Percentiles rank a stretch among this genome's conserved stretches.
These are phyloP conservation scores for Indri indri DNA, from an alignment of 2,113 vertebrate genomes.

Conservation along the genomic window DNA sequence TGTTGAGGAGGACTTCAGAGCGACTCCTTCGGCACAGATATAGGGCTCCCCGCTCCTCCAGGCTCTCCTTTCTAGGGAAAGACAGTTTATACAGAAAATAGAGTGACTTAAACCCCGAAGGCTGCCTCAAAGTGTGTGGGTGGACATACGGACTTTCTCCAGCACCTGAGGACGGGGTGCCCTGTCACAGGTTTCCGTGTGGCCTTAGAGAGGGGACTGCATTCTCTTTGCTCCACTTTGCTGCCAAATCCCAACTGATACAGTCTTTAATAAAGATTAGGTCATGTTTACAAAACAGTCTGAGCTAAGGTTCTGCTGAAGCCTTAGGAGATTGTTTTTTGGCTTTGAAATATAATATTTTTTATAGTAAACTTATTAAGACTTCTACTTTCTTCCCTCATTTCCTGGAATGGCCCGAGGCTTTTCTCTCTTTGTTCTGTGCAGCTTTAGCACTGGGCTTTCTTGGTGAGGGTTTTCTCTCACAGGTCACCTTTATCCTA, in stretches of 20 bases:
- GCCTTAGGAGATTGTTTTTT: not conserved
- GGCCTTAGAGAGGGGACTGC: not conserved
- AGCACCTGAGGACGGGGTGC: not conserved
- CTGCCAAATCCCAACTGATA: not conserved
- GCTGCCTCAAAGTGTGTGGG: not conserved
- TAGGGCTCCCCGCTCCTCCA: not conserved
- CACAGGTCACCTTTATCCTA: not conserved
- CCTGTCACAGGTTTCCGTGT: not conserved
- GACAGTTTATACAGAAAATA: not conserved
- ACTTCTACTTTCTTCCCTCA: not conserved
- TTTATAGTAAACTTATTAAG: conserved; percentile 50
- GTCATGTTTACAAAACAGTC: not conserved
- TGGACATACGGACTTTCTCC: not conserved
- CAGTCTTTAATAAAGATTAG: not conserved
- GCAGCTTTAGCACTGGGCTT: not conserved
- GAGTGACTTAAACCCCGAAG: accelerated
- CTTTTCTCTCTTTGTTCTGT: not conserved
- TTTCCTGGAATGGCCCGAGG: conserved; percentile 1
- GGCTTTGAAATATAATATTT: conserved; percentile 56
- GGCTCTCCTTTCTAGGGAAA: not conserved
- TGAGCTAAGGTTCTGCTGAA: not conserved
- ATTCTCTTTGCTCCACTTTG: not conserved
- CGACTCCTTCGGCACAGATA: conserved; percentile 18
- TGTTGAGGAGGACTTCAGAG: conserved; percentile 27
- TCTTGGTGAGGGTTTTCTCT: not conserved